Base-by-base conservation (phyloP, 1,140 invertebrate genomes). In the Homalodisca vitripennis region DNA sequence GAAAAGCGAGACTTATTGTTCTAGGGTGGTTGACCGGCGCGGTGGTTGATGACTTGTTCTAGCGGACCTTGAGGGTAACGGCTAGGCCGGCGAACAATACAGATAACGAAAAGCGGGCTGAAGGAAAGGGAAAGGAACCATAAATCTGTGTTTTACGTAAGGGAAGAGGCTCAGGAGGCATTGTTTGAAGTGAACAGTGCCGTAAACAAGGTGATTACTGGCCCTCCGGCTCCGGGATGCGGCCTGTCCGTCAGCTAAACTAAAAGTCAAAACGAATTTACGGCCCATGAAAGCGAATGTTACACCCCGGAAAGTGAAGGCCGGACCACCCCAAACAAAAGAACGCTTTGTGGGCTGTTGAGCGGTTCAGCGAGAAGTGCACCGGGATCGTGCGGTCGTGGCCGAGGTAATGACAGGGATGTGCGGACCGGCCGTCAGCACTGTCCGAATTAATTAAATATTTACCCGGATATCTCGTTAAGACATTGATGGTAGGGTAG, bases 131-230 rank as follows among this genome's bases (percentile, higher is more conserved):
- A 60, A 60, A 60, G 55, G 14, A 22, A 24, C 26, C 14, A 24
- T 60, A 60, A 60, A 60, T 26, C 27, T 60, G 24, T 26, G 26
- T 22, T 53, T 53, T 53, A 53, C 48, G 24, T 27, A 26, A 60
- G 29, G 26, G 55, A 27, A 12, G 55, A 26, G 6, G 24, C 55
- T 27, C 22, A 22, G 27, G 26, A 60, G 3, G 22, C 26, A 27
- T 60, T 60, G 55, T 60, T 60, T 60, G 55, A 60, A 27, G 34
- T 6, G 3, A 60, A 22, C 26, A 22, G 55, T 60, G 55, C 10
- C n/a, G 55, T n/a, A 60, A 60, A 60, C 55, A 60, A 60, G 55
- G 55, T 60, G 55, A 60, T 60, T 60, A 60, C 26, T 17, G 34
- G 55, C 10, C 26, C n/a, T n/a, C n/a, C n/a, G n/a, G n/a, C n/a